Evolutionary conservation across 2,113 vertebrate genomes (phyloP).

Genomic region (Rhegmatorhina hoffmannsi): DNA sequence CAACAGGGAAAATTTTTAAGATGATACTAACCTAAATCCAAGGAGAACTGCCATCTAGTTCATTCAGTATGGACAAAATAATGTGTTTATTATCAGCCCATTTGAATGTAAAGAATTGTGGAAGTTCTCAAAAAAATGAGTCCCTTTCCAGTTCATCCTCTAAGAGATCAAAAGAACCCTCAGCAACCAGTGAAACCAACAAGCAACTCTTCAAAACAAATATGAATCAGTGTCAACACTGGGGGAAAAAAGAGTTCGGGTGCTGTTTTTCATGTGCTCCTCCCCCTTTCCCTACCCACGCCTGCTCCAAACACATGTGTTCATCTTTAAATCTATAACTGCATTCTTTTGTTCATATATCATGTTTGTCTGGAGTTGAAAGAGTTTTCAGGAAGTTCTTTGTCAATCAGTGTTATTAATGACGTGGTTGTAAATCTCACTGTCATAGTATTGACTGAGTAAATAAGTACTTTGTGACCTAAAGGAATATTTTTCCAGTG

Average conservation of each 20-base stretch:
- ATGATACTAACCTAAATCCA: neutral
- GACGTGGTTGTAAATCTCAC: neutral
- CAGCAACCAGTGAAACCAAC: neutral
- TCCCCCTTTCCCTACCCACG: neutral
- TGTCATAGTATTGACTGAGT: conserved; percentile 9
- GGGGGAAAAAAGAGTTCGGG: neutral
- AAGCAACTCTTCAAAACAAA: neutral
- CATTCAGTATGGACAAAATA: neutral
- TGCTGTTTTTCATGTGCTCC: neutral
- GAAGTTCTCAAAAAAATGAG: neutral
- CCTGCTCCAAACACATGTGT: neutral
- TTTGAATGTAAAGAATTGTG: neutral
- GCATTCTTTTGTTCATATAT: neutral
- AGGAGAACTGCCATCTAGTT: neutral
- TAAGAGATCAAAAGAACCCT: neutral
- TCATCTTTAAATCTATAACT: neutral
- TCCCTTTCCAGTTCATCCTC: neutral
- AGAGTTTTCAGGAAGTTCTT: conserved; percentile 31
- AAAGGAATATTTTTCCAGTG: conserved; percentile 29
- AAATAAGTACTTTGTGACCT: conserved; percentile 29
- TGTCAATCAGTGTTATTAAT: conserved; percentile 35
- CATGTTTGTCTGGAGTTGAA: conserved; percentile 12
- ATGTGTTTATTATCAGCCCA: neutral
- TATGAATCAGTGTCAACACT: neutral
- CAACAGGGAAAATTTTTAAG: neutral